phyloP scores from a whole-genome alignment of 2,888 invertebrate genomes.

The Plagodis pulveraria region DNA sequence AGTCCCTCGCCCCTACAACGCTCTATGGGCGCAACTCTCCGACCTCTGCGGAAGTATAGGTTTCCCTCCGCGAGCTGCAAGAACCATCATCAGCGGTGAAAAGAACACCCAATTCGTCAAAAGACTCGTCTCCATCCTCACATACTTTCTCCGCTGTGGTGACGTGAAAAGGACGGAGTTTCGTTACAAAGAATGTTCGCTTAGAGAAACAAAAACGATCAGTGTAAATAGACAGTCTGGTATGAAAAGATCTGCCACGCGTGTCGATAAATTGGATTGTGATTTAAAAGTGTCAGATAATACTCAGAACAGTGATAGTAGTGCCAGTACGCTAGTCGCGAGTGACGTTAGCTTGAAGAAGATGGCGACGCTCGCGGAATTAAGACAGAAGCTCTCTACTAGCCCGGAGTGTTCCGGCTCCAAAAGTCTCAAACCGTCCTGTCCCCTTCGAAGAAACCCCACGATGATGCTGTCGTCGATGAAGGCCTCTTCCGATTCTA shows the following conservation, averaged over 20 bases:
- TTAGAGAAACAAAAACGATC: slow-evolving; percentile 68
- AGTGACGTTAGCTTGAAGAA: slow-evolving; percentile 65
- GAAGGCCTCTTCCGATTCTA: slow-evolving; percentile 65
- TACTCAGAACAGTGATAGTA: slow-evolving; percentile 65
- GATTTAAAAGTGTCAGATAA: slow-evolving; percentile 52
- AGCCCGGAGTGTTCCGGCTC: slow-evolving; percentile 51
- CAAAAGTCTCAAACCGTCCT: slow-evolving; percentile 47
- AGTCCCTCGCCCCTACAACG: slow-evolving; percentile 88
- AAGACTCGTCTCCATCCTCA: slow-evolving; percentile 90
- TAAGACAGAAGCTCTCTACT: slow-evolving; percentile 72
- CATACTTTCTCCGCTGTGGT: slow-evolving; percentile 94
- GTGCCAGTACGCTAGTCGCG: slow-evolving; percentile 62
- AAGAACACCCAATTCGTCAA: slow-evolving; percentile 88
- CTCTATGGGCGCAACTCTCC: slow-evolving; percentile 94
- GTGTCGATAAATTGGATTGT: slow-evolving; percentile 40
- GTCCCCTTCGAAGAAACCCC: slow-evolving; percentile 60
- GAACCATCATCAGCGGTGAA: slow-evolving; percentile 91
- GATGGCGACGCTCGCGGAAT: slow-evolving; percentile 65
- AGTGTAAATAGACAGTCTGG: slow-evolving; percentile 43
- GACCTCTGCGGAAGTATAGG: slow-evolving; percentile 95
- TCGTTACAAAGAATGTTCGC: slow-evolving; percentile 56
- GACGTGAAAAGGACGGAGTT: slow-evolving; percentile 86
- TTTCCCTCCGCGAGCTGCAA: slow-evolving; percentile 89
- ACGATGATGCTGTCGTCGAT: slow-evolving; percentile 59
- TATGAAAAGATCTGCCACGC: slow-evolving; percentile 47